Evolutionary conservation across 2,113 vertebrate genomes (phyloP).

Genomic region (Ctenodactylus gundi): DNA sequence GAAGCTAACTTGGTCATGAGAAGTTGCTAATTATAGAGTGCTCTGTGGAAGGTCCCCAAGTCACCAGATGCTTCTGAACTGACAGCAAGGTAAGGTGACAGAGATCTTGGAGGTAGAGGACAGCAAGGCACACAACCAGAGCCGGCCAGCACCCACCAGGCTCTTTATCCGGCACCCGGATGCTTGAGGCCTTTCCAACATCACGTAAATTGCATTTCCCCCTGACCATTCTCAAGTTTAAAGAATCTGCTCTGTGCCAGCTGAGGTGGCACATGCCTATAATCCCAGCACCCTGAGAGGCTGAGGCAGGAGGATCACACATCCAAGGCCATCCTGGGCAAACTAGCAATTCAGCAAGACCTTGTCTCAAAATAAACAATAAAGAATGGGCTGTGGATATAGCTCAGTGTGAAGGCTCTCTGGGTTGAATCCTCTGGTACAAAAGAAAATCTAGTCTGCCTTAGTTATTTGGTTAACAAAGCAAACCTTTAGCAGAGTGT

Average conservation of each 20-base stretch:
- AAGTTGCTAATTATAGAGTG: neutral
- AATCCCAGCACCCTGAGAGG: no score
- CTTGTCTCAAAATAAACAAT: no score
- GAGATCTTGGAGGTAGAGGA: neutral
- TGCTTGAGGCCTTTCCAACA: neutral
- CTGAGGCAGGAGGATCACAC: no score
- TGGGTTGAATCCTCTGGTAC: no score
- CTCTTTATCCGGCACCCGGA: neutral
- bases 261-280: no score
- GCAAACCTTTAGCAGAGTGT: neutral
- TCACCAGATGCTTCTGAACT: neutral
- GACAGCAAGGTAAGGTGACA: neutral
- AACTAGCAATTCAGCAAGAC: no score
- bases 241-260: neutral
- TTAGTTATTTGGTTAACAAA: neutral
- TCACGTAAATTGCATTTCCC: neutral
- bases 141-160: neutral
- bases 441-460: no score
- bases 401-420: no score
- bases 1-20: neutral
- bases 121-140: neutral
- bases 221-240: neutral
- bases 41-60: neutral
- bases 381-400: no score
- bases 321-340: no score